phyloP scores from a whole-genome alignment of 2,113 vertebrate genomes.

The Pantherophis guttatus region DNA sequence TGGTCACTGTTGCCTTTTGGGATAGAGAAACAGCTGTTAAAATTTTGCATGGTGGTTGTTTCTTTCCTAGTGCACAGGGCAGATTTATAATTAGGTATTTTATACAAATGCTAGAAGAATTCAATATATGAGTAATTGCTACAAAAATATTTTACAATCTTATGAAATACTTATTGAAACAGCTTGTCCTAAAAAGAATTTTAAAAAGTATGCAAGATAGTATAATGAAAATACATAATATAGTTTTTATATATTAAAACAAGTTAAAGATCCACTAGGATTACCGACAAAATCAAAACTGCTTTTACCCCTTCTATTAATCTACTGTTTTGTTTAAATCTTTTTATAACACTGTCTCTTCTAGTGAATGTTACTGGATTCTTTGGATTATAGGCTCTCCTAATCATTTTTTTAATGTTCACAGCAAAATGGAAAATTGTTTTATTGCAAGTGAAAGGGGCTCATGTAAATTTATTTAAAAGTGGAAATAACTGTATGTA shows the following conservation, averaged over 20 bases:
- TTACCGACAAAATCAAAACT: not conserved
- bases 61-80: not conserved
- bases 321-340: not conserved
- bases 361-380: not conserved
- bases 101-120: not conserved
- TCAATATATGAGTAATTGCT: not conserved
- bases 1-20: slow-evolving; percentile 83
- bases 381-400: not conserved
- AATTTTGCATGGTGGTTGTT: not conserved
- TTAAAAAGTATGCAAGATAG: not conserved
- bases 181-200: not conserved
- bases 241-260: not conserved
- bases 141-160: not conserved
- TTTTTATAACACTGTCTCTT: not conserved
- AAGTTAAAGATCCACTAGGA: not conserved
- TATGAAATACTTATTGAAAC: not conserved
- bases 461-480: not conserved
- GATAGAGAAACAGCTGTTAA: slow-evolving; percentile 22
- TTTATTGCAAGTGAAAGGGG: not conserved
- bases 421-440: not conserved
- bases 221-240: not conserved
- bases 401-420: not conserved
- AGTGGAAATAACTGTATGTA: not conserved
- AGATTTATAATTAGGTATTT: not conserved
- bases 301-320: not conserved